Conservation (phyloP, 1,140 invertebrate genomes). For the Ganaspis sp. region DNA sequence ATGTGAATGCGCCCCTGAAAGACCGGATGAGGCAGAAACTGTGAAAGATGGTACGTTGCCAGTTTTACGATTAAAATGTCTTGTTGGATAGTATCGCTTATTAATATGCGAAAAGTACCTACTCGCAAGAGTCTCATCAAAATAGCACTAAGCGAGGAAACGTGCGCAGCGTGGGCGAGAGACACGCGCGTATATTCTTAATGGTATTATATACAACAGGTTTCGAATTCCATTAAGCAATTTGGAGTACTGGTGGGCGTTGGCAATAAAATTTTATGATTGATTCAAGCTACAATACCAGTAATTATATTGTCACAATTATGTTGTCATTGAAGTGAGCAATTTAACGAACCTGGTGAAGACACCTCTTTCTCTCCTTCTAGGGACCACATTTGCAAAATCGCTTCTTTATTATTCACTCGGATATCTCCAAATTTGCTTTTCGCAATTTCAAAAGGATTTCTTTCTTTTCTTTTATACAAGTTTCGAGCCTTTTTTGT, state of each 20-base stretch:
- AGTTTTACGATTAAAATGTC: conserved; percentile 25
- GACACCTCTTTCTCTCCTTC: conserved; percentile 12
- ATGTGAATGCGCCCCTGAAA: conserved; percentile 25
- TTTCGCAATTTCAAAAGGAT: no score
- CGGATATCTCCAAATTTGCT: background rate
- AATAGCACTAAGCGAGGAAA: conserved; percentile 31
- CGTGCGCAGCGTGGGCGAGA: conserved; percentile 25
- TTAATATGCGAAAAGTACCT: conserved; percentile 17
- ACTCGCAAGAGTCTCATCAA: conserved; percentile 20
- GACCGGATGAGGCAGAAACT: conserved; percentile 21
- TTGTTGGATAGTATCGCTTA: conserved; percentile 23
- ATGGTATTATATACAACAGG: conserved; percentile 22
- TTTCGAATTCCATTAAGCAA: conserved; percentile 27
- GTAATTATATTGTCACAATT: conserved; percentile 17
- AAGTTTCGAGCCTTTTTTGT: no score
- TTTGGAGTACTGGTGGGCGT: conserved; percentile 18
- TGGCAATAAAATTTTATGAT: conserved; percentile 24
- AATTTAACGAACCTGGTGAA: background rate
- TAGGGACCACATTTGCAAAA: background rate
- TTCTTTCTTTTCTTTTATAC: no score
- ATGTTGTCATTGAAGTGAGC: conserved; percentile 1
- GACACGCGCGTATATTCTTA: conserved; percentile 24
- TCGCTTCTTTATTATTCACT: background rate
- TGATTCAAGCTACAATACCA: background rate
- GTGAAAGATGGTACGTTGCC: background rate